These are phyloP conservation scores for Trichomalopsis sarcophagae DNA, from an alignment of 1,140 invertebrate genomes.

Conservation along the genomic window DNA sequence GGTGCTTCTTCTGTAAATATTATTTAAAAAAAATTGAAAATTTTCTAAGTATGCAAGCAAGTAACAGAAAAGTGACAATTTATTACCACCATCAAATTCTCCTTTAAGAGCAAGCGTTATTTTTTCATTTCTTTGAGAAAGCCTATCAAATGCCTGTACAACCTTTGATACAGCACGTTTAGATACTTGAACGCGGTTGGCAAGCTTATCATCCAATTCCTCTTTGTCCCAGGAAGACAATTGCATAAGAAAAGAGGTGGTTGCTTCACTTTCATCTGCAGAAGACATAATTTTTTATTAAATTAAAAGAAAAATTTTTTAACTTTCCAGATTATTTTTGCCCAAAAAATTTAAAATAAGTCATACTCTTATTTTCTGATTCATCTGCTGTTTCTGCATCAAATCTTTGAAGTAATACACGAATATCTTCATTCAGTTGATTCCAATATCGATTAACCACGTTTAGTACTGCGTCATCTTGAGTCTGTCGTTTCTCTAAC, in stretches of 20 bases:
- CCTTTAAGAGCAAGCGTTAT: constrained; percentile 91
- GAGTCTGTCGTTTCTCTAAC: constrained; percentile 96
- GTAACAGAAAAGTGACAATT: neutral
- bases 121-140: constrained; percentile 95
- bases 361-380: constrained; percentile 92
- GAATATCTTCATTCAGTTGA: constrained; percentile 96
- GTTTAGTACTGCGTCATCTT: constrained; percentile 98
- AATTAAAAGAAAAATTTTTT: neutral
- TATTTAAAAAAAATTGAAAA: constrained; percentile 35
- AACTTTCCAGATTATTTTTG: neutral
- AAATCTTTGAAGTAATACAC: constrained; percentile 94
- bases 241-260: constrained; percentile 96
- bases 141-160: constrained; percentile 95
- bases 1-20: constrained; percentile 78
- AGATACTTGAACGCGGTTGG: constrained; percentile 94
- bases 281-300: constrained; percentile 53
- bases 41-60: constrained; percentile 7
- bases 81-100: constrained; percentile 81
- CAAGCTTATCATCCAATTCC: constrained; percentile 95
- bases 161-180: constrained; percentile 96
- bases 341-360: constrained; percentile 16
- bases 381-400: constrained; percentile 98
- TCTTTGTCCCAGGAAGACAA: constrained; percentile 99
- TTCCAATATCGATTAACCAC: constrained; percentile 99
- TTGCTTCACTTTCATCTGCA: constrained; percentile 96